Conservation (phyloP, 2,797 vertebrate species). For the Emydoidea blandingii region DNA sequence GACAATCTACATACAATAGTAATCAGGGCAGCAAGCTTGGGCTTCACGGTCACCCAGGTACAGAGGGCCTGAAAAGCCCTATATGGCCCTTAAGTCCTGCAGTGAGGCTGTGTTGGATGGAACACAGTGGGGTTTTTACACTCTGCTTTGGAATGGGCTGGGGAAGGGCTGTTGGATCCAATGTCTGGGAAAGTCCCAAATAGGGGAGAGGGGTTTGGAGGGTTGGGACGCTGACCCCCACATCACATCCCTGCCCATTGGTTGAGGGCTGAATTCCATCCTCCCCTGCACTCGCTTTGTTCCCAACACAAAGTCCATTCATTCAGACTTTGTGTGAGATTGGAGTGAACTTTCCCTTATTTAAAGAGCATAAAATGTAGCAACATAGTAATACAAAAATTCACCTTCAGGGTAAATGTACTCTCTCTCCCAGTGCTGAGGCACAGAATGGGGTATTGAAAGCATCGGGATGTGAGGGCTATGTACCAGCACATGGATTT, state of each 20-base stretch:
- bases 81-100: background rate
- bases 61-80: background rate
- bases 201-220: background rate
- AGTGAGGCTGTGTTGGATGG: background rate
- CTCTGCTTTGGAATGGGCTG: background rate
- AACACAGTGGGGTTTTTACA: accelerated
- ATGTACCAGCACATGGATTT: accelerated
- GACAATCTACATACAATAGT: background rate
- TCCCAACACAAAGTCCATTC: background rate
- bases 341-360: background rate
- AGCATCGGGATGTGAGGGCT: background rate
- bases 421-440: background rate
- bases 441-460: accelerated
- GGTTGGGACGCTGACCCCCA: background rate
- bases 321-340: background rate
- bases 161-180: background rate
- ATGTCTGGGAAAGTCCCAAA: accelerated
- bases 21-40: background rate
- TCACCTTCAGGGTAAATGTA: too few relatives aligned
- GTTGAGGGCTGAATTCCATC: background rate
- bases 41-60: background rate
- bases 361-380: background rate
- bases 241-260: background rate
- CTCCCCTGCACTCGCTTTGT: background rate
- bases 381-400: background rate